Conservation (phyloP, 53 echinoderm and acorn worm genomes). For the Hippasteria phrygiana region DNA sequence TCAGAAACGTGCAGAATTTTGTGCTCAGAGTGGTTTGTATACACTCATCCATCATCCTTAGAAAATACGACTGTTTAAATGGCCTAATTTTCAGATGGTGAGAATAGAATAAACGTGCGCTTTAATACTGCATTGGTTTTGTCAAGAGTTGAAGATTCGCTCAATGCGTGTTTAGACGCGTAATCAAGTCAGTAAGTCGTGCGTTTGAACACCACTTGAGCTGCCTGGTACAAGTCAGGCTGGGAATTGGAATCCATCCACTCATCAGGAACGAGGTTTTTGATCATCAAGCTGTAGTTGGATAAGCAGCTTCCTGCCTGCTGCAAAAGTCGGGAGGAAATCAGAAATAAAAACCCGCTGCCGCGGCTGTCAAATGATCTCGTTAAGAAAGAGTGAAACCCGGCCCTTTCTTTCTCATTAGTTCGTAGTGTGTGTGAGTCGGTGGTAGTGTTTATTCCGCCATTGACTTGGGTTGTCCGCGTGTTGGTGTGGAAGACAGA, state of each 20-base stretch:
- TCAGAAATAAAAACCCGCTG: not conserved
- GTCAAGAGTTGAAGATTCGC: too few species aligned
- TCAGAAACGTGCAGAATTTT: too few species aligned
- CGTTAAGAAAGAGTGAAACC: not conserved
- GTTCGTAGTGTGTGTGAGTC: not conserved
- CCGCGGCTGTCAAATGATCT: not conserved
- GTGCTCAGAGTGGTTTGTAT: too few species aligned
- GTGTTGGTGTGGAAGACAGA: not conserved
- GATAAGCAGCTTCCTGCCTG: not conserved
- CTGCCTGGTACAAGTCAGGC: not conserved
- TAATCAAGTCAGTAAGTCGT: slow-evolving; percentile 11
- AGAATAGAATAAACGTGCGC: too few species aligned
- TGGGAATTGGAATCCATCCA: not conserved
- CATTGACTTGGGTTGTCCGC: not conserved
- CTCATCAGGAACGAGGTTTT: not conserved
- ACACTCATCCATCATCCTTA: too few species aligned
- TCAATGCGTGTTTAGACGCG: not conserved
- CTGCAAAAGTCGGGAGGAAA: not conserved
- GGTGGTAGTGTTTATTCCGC: not conserved
- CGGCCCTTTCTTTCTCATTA: not conserved
- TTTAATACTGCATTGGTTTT: too few species aligned
- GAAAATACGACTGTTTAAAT: too few species aligned
- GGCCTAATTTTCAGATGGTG: too few species aligned
- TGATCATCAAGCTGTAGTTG: not conserved
- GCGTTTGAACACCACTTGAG: slow-evolving; percentile 19